Evolutionary conservation across 1,140 invertebrate species (phyloP).

Genomic region (Wiebesia pumilae): DNA sequence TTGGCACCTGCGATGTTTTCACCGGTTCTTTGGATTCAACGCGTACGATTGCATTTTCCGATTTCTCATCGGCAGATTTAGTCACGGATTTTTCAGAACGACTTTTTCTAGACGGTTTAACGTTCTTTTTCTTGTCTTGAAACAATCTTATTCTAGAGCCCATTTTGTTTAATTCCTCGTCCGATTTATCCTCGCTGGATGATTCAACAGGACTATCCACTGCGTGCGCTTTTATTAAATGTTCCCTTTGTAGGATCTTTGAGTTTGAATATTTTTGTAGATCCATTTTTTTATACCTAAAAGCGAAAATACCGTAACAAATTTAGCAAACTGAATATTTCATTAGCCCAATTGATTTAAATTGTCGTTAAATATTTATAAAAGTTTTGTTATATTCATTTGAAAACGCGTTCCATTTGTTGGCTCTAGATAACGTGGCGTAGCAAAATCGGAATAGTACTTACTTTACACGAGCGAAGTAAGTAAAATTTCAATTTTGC

Average conservation of each 20-base stretch:
- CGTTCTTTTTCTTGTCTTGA: neutral
- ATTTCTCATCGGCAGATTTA: neutral
- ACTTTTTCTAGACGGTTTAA: neutral
- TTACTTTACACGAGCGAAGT: too few relatives aligned
- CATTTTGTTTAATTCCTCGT: neutral
- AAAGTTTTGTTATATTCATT: too few relatives aligned
- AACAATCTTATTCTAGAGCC: constrained; percentile 29
- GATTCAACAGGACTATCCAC: constrained; percentile 7
- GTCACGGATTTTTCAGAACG: neutral
- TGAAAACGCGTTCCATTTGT: too few relatives aligned
- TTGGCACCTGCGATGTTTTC: neutral
- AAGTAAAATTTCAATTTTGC: too few relatives aligned
- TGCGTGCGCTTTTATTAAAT: neutral
- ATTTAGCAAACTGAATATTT: too few relatives aligned
- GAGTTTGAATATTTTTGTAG: neutral
- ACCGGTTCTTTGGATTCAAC: neutral
- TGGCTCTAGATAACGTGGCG: too few relatives aligned
- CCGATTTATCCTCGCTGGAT: constrained; percentile 26
- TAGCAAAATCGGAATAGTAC: too few relatives aligned
- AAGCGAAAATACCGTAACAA: neutral
- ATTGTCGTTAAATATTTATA: too few relatives aligned
- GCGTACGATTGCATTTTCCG: constrained; percentile 8
- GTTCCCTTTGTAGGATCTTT: neutral
- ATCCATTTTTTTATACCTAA: neutral
- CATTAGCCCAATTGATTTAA: too few relatives aligned